These are phyloP conservation scores for Pachyramphus minor DNA, from an alignment of 2,113 vertebrate species.

Conservation along the genomic window DNA sequence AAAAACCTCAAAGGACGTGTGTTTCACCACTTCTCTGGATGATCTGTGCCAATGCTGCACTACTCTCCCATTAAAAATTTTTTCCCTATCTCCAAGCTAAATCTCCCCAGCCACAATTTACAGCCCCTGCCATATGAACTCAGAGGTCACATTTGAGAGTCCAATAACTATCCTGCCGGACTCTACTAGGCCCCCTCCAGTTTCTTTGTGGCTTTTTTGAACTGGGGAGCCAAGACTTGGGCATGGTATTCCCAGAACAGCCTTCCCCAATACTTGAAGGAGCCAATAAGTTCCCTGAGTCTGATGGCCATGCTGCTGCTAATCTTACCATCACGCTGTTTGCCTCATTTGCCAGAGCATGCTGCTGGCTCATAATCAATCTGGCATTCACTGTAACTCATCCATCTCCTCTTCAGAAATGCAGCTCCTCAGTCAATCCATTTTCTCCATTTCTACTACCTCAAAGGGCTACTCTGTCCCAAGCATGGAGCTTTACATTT, in stretches of 20 bases:
- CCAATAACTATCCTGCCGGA: not conserved
- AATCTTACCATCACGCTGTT: not conserved
- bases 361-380: not conserved
- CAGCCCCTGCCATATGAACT: not conserved
- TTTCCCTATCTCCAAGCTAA: not conserved
- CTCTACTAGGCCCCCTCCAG: not conserved
- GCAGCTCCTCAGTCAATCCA: not conserved
- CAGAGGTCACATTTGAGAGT: not conserved
- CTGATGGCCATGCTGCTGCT: not conserved
- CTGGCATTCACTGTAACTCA: not conserved
- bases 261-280: not conserved
- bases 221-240: not conserved
- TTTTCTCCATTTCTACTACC: not conserved
- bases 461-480: not conserved
- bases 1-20: not conserved
- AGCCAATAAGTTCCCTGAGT: not conserved
- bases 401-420: not conserved
- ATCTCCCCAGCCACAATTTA: not conserved
- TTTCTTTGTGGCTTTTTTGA: not conserved
- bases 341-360: not conserved
- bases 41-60: not conserved
- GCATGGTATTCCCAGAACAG: not conserved
- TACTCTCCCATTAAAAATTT: too few relatives aligned
- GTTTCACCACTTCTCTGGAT: not conserved
- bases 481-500: not conserved